Conservation (phyloP, 2,113 vertebrate genomes). For the Smithornis capensis region DNA sequence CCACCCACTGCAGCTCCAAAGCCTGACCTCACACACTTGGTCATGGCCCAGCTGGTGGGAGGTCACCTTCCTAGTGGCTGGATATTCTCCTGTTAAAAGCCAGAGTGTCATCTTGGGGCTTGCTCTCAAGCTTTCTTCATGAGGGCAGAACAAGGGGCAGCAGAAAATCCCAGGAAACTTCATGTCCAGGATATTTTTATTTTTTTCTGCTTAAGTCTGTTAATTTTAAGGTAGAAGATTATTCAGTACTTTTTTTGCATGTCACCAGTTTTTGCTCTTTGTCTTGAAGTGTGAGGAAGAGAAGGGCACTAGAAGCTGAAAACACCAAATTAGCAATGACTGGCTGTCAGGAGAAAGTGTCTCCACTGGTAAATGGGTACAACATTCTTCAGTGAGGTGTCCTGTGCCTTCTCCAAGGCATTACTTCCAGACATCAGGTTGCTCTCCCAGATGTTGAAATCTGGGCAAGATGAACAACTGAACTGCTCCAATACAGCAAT, state of each 20-base stretch:
- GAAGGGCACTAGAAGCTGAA: neutral
- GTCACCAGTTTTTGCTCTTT: neutral
- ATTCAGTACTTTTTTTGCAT: neutral
- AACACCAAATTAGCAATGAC: neutral
- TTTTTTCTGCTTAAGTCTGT: neutral
- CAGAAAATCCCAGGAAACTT: neutral
- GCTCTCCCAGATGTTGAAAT: neutral
- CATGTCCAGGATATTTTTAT: neutral
- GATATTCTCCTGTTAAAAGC: neutral
- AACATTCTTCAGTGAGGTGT: neutral
- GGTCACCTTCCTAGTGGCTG: neutral
- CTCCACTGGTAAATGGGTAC: neutral
- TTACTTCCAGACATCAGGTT: neutral
- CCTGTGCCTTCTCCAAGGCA: neutral
- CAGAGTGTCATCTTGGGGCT: neutral
- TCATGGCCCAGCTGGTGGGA: neutral
- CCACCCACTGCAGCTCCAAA: neutral
- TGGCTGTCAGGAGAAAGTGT: neutral
- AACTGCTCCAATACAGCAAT: neutral
- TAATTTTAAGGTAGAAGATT: neutral
- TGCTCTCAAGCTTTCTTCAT: neutral
- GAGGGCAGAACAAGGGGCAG: neutral
- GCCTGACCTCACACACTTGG: rapidly evolving
- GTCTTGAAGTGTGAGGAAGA: neutral
- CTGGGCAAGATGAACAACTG: neutral